A percentile compares a stretch with the other conserved stretches of the same genome.
phyloP scores from a whole-genome alignment of 2,113 vertebrate species.

The Apistogramma diplotaenia region DNA sequence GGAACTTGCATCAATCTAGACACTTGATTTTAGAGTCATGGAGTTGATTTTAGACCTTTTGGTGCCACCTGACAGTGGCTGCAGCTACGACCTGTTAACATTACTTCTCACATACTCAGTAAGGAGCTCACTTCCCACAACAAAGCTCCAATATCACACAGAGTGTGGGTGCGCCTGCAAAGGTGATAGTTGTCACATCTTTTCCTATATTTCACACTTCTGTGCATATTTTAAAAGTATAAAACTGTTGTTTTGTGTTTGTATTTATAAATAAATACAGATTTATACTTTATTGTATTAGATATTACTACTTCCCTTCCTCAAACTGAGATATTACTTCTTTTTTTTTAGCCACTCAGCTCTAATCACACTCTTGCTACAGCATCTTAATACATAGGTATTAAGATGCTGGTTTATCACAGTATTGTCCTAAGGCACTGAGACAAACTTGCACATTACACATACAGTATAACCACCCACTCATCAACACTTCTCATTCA shows the following conservation, averaged over 20 bases:
- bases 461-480: slow-evolving; percentile 25
- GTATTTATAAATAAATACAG: not conserved
- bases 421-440: not conserved
- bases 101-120: not conserved
- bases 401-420: not conserved
- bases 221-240: not conserved
- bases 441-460: slow-evolving; percentile 34
- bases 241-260: not conserved
- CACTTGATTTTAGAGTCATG: no score
- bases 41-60: not conserved
- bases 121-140: not conserved
- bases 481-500: slow-evolving; percentile 32
- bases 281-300: not conserved
- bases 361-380: not conserved
- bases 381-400: not conserved
- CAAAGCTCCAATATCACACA: not conserved
- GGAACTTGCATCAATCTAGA: not conserved
- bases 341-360: no score
- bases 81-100: not conserved
- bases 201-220: not conserved
- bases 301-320: not conserved
- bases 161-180: no score
- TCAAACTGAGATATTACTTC: no score
- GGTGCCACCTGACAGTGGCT: not conserved
- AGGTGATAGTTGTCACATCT: not conserved